Evolutionary conservation across 2,797 vertebrate species (phyloP).

Genomic region (Scyliorhinus canicula): DNA sequence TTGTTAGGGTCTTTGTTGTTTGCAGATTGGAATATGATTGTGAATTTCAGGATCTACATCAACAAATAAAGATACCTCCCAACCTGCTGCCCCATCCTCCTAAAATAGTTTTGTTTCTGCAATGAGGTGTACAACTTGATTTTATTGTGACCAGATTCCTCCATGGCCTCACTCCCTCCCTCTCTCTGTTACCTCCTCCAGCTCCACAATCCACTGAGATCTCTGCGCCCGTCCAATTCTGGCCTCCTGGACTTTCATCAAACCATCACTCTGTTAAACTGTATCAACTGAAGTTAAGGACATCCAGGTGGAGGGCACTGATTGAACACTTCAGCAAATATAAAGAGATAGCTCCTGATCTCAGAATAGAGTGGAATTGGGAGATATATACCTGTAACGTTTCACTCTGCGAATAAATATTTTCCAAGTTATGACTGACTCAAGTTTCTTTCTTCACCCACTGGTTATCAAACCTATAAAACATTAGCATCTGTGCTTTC

Average conservation of each 20-base stretch:
- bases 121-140: not conserved
- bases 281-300: not conserved
- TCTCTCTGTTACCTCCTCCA: not conserved
- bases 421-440: not conserved
- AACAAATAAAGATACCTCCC: no score
- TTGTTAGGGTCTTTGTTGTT: not conserved
- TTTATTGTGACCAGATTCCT: not conserved
- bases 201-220: not conserved
- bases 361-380: not conserved
- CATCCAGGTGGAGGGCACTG: not conserved
- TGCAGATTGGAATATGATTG: not conserved
- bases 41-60: not conserved
- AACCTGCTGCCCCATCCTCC: not conserved
- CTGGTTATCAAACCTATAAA: not conserved
- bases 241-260: not conserved
- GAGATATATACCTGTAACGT: not conserved
- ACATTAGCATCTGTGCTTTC: not conserved
- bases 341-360: not conserved
- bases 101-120: not conserved
- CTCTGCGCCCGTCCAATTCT: not conserved
- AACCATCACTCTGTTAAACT: not conserved
- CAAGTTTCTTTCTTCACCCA: not conserved
- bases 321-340: no score
- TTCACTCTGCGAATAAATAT: not conserved
- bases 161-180: not conserved